Evolutionary conservation across 2,113 vertebrate species (phyloP), one percentile per base, ranked within the genome.

Genomic region (Amphilophus citrinellus): DNA sequence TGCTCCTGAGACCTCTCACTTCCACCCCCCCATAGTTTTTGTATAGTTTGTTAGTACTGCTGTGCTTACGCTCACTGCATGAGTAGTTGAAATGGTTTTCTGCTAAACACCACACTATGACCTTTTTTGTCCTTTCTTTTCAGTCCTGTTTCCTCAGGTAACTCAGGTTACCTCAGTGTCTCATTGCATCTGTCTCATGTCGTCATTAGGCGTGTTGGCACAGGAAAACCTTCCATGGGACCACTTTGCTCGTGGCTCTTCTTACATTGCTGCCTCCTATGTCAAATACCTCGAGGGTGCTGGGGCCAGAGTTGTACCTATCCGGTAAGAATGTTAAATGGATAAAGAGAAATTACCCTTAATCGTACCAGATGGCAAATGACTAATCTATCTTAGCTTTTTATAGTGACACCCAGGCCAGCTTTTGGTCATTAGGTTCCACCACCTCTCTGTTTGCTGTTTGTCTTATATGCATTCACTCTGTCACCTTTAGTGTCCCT

Each of bases 211-310:
- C 44, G 90, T 97, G 44, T 73, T 97, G 84, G 95, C 96, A 0
- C 96, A 97, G 78, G 96, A 97, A 53, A 96, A 95, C 61, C 76
- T 93, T 3, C 87, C 91, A 8, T 76, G 47, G 1, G 95, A 95
- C 57, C 77, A 62, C 15, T 80, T 91, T 24, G 94, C 95, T 5
- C 90, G 61, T 6, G 96, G 96, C 2, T 92, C 93, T 13, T 96
- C 96, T 5, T 97, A 97, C 77, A 96, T 97, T 20, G 94, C 95
- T 2, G 96, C 96, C 15, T 96, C 94, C 4, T 97, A 97, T 61
- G 95, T 97, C 14, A 97, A 97, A 62, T 96, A 93, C 86, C 78
- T 97, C 81, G 96, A 97, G 79, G 92, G 88, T 5, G 94, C 94
- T 1, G 96, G 96, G 10, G 94, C 95, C 53, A 89, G 96, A 35